Percentiles rank a stretch among this genome's conserved stretches.
Evolutionary conservation across 2,797 vertebrate genomes (phyloP).

Genomic region (Arctocebus calabarensis): DNA sequence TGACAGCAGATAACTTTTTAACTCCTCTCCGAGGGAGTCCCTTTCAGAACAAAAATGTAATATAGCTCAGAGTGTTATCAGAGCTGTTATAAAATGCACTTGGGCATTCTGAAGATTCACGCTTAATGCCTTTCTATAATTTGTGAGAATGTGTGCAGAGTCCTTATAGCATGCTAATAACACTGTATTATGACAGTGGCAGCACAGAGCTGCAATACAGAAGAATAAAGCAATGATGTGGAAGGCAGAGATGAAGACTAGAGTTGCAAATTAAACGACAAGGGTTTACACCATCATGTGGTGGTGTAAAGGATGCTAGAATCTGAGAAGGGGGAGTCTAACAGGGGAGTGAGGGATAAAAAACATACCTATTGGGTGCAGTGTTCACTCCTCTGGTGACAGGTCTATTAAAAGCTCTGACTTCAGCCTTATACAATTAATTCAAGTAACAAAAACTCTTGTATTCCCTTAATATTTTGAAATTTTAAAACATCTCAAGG

Average conservation of each 20-base stretch:
- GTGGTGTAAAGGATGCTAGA: neutral
- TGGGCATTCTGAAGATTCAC: conserved; percentile 68
- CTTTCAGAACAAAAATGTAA: conserved; percentile 47
- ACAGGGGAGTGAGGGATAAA: neutral
- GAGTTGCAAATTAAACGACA: neutral
- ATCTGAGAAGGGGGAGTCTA: neutral
- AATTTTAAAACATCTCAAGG: neutral
- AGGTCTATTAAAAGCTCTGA: neutral
- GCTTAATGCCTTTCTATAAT: neutral
- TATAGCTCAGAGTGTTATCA: neutral
- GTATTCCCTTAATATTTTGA: neutral
- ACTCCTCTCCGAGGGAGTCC: conserved; percentile 59
- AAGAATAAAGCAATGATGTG: neutral
- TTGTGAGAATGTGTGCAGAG: conserved; percentile 16
- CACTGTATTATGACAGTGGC: neutral
- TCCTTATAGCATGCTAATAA: conserved; percentile 50
- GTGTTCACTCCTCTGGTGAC: neutral
- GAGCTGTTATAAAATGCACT: conserved; percentile 49
- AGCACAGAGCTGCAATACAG: rapidly evolving
- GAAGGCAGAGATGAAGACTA: neutral
- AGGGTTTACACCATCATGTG: neutral
- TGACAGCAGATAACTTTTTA: conserved; percentile 66
- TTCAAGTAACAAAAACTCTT: neutral
- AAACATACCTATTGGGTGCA: neutral
- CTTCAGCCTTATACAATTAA: neutral